These are phyloP conservation scores for Coregonus clupeaformis DNA, from an alignment of 2,113 vertebrate genomes.

Conservation along the genomic window DNA sequence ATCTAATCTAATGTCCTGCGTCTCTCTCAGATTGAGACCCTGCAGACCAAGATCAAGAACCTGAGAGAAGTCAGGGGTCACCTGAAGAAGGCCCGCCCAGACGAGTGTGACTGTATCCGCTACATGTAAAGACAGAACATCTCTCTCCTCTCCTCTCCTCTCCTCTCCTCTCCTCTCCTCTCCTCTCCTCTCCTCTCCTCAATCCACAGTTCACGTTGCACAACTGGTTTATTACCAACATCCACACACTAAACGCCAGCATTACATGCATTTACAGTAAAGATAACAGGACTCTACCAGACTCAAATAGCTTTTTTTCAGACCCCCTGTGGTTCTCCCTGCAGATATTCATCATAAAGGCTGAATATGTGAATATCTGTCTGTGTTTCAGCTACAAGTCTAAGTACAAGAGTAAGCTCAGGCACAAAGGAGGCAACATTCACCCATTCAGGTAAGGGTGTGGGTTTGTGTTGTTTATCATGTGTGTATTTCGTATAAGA, in stretches of 20 bases:
- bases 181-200: too few relatives aligned
- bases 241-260: too few relatives aligned
- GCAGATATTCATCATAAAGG: too few relatives aligned
- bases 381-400: slow-evolving; percentile 81
- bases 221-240: too few relatives aligned
- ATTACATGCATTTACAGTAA: not conserved
- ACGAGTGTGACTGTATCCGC: slow-evolving; percentile 90
- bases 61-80: slow-evolving; percentile 93
- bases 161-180: too few relatives aligned
- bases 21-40: slow-evolving; percentile 85
- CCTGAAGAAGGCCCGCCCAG: slow-evolving; percentile 89
- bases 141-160: too few relatives aligned
- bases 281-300: not conserved
- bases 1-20: too few relatives aligned
- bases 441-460: slow-evolving; percentile 87
- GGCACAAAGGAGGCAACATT: slow-evolving; percentile 75
- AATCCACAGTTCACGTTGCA: too few relatives aligned
- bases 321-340: too few relatives aligned
- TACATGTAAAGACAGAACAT: slow-evolving; percentile 70
- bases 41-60: slow-evolving; percentile 98
- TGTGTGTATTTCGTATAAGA: too few relatives aligned
- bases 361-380: slow-evolving; percentile 10
- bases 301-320: too few relatives aligned
- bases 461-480: not conserved
- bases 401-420: slow-evolving; percentile 85